Percentiles rank a stretch among this genome's conserved stretches.
phyloP scores from a whole-genome alignment of 2,113 vertebrate species.

The Zapornia atra region DNA sequence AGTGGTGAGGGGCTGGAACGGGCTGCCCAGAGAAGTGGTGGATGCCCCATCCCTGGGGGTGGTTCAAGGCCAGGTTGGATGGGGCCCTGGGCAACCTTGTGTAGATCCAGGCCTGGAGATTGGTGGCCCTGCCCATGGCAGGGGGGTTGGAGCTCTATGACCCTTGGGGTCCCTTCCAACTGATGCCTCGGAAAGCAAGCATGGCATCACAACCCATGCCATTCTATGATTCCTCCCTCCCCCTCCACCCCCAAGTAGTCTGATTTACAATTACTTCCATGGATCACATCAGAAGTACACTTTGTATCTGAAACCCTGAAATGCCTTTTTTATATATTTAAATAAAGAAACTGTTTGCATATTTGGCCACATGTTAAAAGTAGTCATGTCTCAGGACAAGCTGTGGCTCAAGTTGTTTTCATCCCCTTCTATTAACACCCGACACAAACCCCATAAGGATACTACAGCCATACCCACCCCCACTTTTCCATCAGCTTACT shows the following conservation, averaged over 20 bases:
- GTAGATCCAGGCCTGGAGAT: too few relatives aligned
- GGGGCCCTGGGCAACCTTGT: too few relatives aligned
- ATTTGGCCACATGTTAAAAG: neutral
- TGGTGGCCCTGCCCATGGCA: too few relatives aligned
- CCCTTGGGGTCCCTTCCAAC: too few relatives aligned
- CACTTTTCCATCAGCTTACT: neutral
- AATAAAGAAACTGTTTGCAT: neutral
- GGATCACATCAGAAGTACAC: neutral
- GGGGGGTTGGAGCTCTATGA: too few relatives aligned
- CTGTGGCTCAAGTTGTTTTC: neutral
- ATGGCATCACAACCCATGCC: too few relatives aligned
- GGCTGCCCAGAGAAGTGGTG: too few relatives aligned
- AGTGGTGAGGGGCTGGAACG: too few relatives aligned
- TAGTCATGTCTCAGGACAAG: neutral
- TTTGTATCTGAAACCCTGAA: neutral
- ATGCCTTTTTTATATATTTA: neutral
- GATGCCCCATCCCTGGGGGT: too few relatives aligned
- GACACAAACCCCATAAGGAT: neutral
- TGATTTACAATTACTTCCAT: neutral
- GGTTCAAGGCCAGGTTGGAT: too few relatives aligned
- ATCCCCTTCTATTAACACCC: neutral
- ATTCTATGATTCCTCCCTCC: too few relatives aligned
- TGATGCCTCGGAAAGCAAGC: too few relatives aligned
- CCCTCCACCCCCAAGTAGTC: neutral
- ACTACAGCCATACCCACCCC: neutral